Percentiles rank a stretch among this genome's conserved stretches.
Conservation (phyloP, 2,113 vertebrate genomes). For the Silurus meridionalis region DNA sequence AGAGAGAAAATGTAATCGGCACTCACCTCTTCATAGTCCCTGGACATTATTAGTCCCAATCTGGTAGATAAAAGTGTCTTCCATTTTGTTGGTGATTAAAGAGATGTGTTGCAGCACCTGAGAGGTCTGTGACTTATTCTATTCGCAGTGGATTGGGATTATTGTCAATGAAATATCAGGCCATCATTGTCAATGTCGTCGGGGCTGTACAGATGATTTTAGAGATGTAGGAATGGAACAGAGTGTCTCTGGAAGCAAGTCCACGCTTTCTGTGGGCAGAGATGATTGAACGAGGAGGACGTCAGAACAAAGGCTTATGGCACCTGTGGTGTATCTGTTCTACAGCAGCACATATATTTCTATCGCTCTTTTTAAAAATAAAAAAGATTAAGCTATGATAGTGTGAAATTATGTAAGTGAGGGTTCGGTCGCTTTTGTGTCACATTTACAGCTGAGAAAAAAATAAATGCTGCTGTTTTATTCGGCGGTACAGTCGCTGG, state of each 20-base stretch:
- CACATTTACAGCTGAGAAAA: constrained; percentile 19
- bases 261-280: constrained; percentile 34
- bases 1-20: background rate
- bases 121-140: constrained; percentile 49
- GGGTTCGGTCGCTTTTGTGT: constrained; percentile 34
- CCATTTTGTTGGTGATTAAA: constrained; percentile 72
- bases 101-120: constrained; percentile 58
- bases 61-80: constrained; percentile 59
- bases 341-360: background rate
- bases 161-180: constrained; percentile 46
- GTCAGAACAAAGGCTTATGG: constrained; percentile 18
- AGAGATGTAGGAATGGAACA: background rate
- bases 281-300: background rate
- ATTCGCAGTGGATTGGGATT: constrained; percentile 15
- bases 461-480: constrained; percentile 29
- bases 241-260: background rate
- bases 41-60: constrained; percentile 76
- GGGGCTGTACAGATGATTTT: constrained; percentile 9
- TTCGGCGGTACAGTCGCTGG: background rate
- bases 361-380: background rate
- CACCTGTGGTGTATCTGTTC: background rate
- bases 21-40: constrained; percentile 79
- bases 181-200: constrained; percentile 58
- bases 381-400: background rate
- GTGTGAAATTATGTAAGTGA: constrained; percentile 5